Evolutionary conservation across 35 echinoderm and acorn worm genomes (phyloP).

Genomic region (Apostichopus californicus): DNA sequence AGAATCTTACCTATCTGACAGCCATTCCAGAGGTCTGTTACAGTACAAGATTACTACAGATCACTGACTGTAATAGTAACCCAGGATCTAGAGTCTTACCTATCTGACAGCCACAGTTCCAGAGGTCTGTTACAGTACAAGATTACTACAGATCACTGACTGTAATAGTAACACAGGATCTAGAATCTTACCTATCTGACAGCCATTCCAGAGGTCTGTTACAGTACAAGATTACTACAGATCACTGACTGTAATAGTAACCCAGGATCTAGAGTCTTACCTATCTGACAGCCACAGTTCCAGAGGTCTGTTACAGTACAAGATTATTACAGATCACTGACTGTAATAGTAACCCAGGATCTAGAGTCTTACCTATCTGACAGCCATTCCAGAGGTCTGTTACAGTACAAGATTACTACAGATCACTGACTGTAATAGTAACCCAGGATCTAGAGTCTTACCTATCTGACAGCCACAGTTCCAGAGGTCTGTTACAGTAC

Average conservation of each 20-base stretch:
- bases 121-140: too few species aligned
- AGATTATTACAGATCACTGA: too few species aligned
- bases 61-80: neutral
- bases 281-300: constrained; percentile 97
- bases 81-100: constrained; percentile 54
- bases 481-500: too few species aligned
- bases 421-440: too few species aligned
- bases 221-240: too few species aligned
- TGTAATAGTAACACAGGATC: neutral
- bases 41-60: too few species aligned
- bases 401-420: too few species aligned
- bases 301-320: too few species aligned
- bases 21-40: constrained; percentile 89
- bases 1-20: constrained; percentile 88
- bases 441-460: constrained; percentile 31
- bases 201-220: constrained; percentile 93
- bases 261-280: constrained; percentile 46
- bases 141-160: too few species aligned
- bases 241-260: too few species aligned
- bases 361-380: constrained; percentile 79
- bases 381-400: constrained; percentile 96
- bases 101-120: constrained; percentile 97
- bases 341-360: neutral
- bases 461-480: constrained; percentile 97
- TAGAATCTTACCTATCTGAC: constrained; percentile 83